A percentile compares a stretch with the other conserved stretches of the same genome.
These are phyloP conservation scores for Drosophila paranaensis DNA, from an alignment of 2,888 invertebrate genomes.

Conservation along the genomic window DNA sequence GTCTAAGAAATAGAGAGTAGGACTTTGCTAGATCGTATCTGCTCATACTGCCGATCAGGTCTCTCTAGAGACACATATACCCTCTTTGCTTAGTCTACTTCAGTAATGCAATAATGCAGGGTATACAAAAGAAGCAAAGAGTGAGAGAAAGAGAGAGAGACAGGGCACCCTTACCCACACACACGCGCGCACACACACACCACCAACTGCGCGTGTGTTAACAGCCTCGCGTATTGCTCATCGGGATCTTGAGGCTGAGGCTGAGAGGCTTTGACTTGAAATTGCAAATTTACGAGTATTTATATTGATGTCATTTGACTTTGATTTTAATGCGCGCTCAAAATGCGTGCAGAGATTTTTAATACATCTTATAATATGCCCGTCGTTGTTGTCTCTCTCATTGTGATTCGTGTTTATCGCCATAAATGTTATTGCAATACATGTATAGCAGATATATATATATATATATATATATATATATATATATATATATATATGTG, in stretches of 20 bases:
- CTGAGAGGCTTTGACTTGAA: constrained; percentile 52
- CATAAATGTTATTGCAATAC: constrained; percentile 13
- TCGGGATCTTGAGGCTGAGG: constrained; percentile 43
- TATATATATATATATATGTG: background rate
- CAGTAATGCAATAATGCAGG: background rate
- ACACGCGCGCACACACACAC: background rate
- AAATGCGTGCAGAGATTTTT: constrained; percentile 80
- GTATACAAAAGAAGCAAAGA: background rate
- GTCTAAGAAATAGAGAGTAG: background rate
- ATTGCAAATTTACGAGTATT: constrained; percentile 82
- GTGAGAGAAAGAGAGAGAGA: constrained; percentile 4
- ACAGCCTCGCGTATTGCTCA: constrained; percentile 55
- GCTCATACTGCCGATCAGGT: background rate
- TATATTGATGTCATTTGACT: constrained; percentile 82
- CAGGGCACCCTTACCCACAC: background rate
- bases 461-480: background rate
- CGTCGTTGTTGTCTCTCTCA: constrained; percentile 11
- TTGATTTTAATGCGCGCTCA: constrained; percentile 79
- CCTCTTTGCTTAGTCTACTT: background rate
- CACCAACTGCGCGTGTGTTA: constrained; percentile 40
- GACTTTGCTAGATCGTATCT: background rate
- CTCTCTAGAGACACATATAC: background rate
- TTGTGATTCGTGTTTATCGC: constrained; percentile 25
- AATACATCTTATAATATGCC: constrained; percentile 58
- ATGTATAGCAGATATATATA: background rate